Conservation (phyloP, 30 jellyfish, hydroid and myxozoan genomes). For the Turritopsis rubra region DNA sequence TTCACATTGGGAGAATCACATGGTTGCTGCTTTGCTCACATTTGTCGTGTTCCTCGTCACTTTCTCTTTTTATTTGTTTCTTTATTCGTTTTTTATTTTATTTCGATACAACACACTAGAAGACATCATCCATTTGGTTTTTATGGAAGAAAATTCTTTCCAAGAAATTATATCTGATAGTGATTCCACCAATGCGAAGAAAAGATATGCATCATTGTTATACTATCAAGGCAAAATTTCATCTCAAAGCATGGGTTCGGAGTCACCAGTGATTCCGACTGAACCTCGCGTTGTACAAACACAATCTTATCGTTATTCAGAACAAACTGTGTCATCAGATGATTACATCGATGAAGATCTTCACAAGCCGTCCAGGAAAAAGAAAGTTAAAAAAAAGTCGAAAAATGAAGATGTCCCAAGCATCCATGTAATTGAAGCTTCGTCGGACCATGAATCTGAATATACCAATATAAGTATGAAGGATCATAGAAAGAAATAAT, state of each 20-base stretch:
- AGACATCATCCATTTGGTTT: not conserved
- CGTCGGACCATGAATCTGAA: not conserved
- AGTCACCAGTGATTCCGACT: not conserved
- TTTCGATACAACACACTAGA: not conserved
- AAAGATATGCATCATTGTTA: not conserved
- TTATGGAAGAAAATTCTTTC: not conserved
- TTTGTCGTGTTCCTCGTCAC: not conserved
- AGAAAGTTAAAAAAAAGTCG: not conserved
- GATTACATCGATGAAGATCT: not conserved
- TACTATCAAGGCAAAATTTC: conserved; percentile 10
- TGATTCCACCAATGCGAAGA: not conserved
- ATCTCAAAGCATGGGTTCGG: not conserved
- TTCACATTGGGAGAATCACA: not conserved
- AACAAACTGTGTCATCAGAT: not conserved
- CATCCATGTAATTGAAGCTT: not conserved
- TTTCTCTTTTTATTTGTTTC: conserved; percentile 2
- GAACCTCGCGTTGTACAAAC: not conserved
- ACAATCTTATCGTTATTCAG: not conserved
- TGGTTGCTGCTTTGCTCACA: conserved; percentile 3
- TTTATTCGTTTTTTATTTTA: conserved; percentile 5
- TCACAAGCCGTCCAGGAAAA: not conserved
- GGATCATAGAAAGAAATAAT: not conserved
- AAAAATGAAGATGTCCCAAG: not conserved
- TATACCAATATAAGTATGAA: not conserved
- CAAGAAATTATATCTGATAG: not conserved